Conservation (phyloP, 1,140 invertebrate genomes). For the Holcopasites calliopsidis region DNA sequence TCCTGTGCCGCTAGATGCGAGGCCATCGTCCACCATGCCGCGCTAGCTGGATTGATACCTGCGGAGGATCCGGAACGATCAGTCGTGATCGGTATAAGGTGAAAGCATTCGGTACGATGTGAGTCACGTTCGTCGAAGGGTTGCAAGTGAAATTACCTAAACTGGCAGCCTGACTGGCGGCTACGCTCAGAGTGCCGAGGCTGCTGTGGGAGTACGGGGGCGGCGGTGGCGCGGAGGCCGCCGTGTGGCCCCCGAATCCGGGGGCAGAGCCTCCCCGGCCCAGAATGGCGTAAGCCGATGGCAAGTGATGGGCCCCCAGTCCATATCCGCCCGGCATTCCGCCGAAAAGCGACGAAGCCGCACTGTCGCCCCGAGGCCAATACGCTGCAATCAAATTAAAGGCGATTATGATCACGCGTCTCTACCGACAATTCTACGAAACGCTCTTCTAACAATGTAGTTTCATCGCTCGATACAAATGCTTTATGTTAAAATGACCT, state of each 20-base stretch:
- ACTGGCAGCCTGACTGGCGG: conserved; percentile 89
- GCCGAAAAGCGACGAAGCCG: conserved; percentile 79
- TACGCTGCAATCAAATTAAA: conserved; percentile 82
- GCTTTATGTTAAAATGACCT: too few relatives aligned
- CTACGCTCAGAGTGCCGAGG: conserved; percentile 88
- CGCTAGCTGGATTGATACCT: conserved; percentile 82
- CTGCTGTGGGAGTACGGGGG: conserved; percentile 78
- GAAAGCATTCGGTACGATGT: too few relatives aligned
- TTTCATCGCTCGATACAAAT: too few relatives aligned
- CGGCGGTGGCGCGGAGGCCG: conserved; percentile 78
- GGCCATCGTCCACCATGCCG: conserved; percentile 93
- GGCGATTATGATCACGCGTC: too few relatives aligned
- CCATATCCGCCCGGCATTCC: conserved; percentile 81
- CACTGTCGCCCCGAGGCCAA: conserved; percentile 81
- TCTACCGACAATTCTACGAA: too few relatives aligned
- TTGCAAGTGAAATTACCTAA: conserved; percentile 80
- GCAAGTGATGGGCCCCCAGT: conserved; percentile 79
- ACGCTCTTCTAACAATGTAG: too few relatives aligned
- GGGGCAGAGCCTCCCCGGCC: conserved; percentile 74
- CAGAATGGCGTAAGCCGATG: conserved; percentile 77
- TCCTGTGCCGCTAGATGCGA: conserved; percentile 91
- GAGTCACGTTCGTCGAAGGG: too few relatives aligned
- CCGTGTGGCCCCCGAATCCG: conserved; percentile 81
- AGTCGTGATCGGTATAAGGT: too few relatives aligned
- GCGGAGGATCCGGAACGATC: too few relatives aligned